phyloP scores from a whole-genome alignment of 2,797 vertebrate species.

The Enteromius fasciolatus region DNA sequence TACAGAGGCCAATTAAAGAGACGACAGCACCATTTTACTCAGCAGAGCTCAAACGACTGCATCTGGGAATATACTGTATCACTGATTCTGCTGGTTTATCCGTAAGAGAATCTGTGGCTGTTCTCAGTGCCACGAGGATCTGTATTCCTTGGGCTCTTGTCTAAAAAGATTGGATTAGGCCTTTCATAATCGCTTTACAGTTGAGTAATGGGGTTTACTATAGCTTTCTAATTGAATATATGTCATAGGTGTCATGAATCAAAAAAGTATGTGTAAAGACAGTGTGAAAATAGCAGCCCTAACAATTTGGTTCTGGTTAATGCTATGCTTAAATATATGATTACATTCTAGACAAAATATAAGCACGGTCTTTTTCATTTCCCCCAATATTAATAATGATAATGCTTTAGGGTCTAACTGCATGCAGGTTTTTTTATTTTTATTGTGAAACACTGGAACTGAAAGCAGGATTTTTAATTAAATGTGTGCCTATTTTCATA shows the following conservation, averaged over 20 bases:
- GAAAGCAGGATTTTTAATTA: background rate
- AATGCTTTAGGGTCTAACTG: slow-evolving; percentile 4
- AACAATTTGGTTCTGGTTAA: background rate
- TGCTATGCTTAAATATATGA: background rate
- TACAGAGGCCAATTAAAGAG: slow-evolving; percentile 56
- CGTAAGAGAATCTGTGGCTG: slow-evolving; percentile 14
- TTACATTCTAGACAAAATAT: background rate
- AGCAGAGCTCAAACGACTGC: slow-evolving; percentile 54
- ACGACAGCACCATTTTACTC: slow-evolving; percentile 37
- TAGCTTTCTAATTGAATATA: slow-evolving; percentile 1
- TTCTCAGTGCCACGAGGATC: slow-evolving; percentile 1
- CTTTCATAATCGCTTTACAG: slow-evolving; percentile 18
- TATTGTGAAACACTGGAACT: slow-evolving; percentile 7
- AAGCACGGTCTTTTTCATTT: background rate
- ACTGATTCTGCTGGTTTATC: slow-evolving; percentile 22
- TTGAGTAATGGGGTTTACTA: slow-evolving; percentile 1
- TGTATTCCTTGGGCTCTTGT: slow-evolving; percentile 18
- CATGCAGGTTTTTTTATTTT: background rate
- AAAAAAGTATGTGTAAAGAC: background rate
- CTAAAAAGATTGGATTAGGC: background rate
- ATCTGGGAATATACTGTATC: slow-evolving; percentile 22
- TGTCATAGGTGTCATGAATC: background rate
- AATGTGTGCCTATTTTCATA: slow-evolving; percentile 24
- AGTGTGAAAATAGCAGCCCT: background rate
- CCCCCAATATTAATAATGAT: background rate